These are phyloP conservation scores for Burhinus bistriatus DNA, from an alignment of 2,113 vertebrate species.

Conservation along the genomic window DNA sequence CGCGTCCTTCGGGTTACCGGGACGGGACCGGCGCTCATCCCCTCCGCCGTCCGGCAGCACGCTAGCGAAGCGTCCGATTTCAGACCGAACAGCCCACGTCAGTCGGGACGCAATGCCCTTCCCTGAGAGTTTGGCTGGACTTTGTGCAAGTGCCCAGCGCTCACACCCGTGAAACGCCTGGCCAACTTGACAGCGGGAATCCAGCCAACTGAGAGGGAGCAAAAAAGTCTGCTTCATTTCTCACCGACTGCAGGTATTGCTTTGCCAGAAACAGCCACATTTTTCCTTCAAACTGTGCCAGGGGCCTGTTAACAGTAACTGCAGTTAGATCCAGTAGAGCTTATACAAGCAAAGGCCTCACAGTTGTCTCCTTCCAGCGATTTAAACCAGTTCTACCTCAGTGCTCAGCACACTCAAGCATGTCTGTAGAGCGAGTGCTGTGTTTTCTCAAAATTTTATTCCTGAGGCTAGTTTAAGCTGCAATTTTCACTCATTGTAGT, in stretches of 20 bases:
- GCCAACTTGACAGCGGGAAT: too few species aligned
- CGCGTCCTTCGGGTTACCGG: not conserved
- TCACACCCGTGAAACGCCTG: too few species aligned
- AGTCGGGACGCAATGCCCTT: not conserved
- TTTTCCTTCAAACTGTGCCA: not conserved
- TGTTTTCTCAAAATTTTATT: not conserved
- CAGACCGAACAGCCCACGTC: not conserved
- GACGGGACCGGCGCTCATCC: too few species aligned
- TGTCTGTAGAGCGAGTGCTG: rapidly evolving
- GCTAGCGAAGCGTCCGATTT: not conserved
- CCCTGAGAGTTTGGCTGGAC: not conserved
- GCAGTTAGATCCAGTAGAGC: rapidly evolving
- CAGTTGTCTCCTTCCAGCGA: not conserved
- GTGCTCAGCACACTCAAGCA: too few species aligned
- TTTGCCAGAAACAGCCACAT: rapidly evolving
- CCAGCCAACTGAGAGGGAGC: rapidly evolving
- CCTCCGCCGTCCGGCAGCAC: not conserved
- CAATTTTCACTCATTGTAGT: not conserved
- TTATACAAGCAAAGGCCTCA: not conserved
- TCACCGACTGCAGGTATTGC: rapidly evolving
- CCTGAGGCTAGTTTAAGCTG: not conserved
- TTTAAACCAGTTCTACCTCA: rapidly evolving
- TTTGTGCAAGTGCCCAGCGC: too few species aligned
- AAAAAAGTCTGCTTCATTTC: rapidly evolving
- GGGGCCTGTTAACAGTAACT: rapidly evolving